A percentile compares a stretch with the other conserved stretches of the same genome.
Evolutionary conservation across 2,797 vertebrate genomes (phyloP).

Genomic region (Hephaestus fuliginosus): DNA sequence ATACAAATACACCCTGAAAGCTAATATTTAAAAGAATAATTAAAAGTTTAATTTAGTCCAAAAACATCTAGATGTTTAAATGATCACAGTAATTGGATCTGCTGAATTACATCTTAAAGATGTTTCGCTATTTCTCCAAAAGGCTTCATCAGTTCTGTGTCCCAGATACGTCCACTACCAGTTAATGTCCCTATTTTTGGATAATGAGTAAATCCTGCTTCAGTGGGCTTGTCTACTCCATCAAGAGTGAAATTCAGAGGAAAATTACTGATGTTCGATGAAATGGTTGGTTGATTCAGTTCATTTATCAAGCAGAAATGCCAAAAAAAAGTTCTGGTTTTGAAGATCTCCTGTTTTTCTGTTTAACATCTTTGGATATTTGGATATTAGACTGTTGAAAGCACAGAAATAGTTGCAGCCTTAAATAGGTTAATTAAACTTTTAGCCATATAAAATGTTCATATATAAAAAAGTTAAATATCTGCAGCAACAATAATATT

Average conservation of each 20-base stretch:
- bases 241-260: not conserved
- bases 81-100: too few relatives aligned
- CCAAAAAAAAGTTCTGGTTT: not conserved
- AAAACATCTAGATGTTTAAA: not conserved
- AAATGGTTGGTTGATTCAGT: not conserved
- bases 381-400: not conserved
- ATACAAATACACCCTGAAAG: too few relatives aligned
- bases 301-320: not conserved
- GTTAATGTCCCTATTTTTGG: slow-evolving; percentile 10
- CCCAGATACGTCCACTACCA: not conserved
- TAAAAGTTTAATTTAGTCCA: not conserved
- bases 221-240: not conserved
- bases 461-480: not conserved
- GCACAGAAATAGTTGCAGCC: not conserved
- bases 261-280: not conserved
- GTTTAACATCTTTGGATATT: not conserved
- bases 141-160: not conserved
- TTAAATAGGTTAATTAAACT: not conserved
- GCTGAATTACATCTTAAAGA: not conserved
- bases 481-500: not conserved
- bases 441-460: not conserved
- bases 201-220: not conserved
- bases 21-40: not conserved
- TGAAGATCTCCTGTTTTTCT: not conserved
- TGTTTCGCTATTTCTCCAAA: not conserved